A percentile compares a stretch with the other conserved stretches of the same genome.
Conservation (phyloP, 2,797 vertebrate species). For the Zenarchopterus dispar region DNA sequence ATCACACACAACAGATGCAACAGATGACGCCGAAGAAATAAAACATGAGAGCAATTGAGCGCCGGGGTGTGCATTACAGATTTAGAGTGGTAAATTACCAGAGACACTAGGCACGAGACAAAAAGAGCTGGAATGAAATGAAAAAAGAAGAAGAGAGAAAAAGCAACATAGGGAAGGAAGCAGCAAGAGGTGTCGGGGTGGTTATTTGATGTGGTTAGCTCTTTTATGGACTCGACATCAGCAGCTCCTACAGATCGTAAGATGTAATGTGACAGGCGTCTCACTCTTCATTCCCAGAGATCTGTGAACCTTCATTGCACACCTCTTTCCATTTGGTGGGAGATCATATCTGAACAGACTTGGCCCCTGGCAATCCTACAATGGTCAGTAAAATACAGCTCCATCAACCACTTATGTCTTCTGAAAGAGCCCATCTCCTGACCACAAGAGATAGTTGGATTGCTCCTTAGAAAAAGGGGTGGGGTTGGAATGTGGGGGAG, state of each 20-base stretch:
- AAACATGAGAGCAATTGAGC: constrained; percentile 45
- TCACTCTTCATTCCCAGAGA: constrained; percentile 46
- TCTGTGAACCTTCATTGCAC: constrained; percentile 42
- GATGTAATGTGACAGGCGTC: constrained; percentile 51
- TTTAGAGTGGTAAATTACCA: constrained; percentile 41
- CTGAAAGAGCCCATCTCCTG: constrained; percentile 71
- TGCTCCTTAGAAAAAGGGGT: constrained; percentile 48
- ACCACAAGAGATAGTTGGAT: constrained; percentile 72
- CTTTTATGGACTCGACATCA: constrained; percentile 38
- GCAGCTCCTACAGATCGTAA: constrained; percentile 29
- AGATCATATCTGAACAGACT: constrained; percentile 71
- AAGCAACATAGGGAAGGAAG: constrained; percentile 6
- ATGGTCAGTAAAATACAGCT: constrained; percentile 71
- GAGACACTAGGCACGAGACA: constrained; percentile 12
- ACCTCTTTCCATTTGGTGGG: constrained; percentile 52
- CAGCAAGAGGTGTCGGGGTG: constrained; percentile 20
- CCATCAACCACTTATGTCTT: constrained; percentile 77
- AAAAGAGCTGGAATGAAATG: constrained; percentile 44
- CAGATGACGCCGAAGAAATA: constrained; percentile 53
- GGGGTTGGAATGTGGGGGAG: constrained; percentile 23
- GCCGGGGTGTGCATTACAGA: constrained; percentile 29
- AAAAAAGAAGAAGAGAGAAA: constrained; percentile 26
- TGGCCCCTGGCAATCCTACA: constrained; percentile 62
- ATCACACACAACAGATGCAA: constrained; percentile 39
- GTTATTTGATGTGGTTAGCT: constrained; percentile 35